These are phyloP conservation scores for Drosophila miranda DNA, from an alignment of 1,140 invertebrate genomes.

Conservation along the genomic window DNA sequence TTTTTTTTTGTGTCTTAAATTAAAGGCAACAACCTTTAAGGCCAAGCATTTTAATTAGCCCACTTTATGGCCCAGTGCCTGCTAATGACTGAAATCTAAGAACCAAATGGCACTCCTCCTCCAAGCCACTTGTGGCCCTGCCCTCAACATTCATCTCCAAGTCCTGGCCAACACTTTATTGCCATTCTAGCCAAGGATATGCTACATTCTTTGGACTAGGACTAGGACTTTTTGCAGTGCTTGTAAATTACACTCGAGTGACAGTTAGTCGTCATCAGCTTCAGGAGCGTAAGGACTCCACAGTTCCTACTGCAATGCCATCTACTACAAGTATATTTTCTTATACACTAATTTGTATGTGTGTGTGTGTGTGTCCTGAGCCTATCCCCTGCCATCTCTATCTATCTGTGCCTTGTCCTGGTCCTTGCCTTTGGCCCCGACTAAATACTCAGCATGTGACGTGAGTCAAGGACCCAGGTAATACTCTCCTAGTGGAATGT, in stretches of 20 bases:
- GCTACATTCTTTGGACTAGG: neutral
- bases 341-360: neutral
- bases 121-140: neutral
- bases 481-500: slow-evolving; percentile 7
- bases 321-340: too few species aligned
- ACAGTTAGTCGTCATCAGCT: slow-evolving; percentile 56
- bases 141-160: neutral
- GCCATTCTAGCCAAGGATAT: slow-evolving; percentile 15
- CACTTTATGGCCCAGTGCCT: too few species aligned
- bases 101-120: too few species aligned
- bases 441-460: slow-evolving; percentile 65
- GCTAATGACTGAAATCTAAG: too few species aligned
- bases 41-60: too few species aligned
- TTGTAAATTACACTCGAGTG: slow-evolving; percentile 63
- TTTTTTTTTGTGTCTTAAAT: neutral
- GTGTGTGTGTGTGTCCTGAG: slow-evolving; percentile 10
- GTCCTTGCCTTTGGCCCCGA: slow-evolving; percentile 39
- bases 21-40: too few species aligned
- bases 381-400: slow-evolving; percentile 8
- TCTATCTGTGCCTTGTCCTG: slow-evolving; percentile 18
- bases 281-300: neutral
- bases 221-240: slow-evolving; percentile 52
- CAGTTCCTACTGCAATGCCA: too few species aligned
- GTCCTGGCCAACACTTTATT: slow-evolving; percentile 21
- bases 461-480: slow-evolving; percentile 33